phyloP scores from a whole-genome alignment of 2,113 vertebrate species.

The Eclectus roratus region DNA sequence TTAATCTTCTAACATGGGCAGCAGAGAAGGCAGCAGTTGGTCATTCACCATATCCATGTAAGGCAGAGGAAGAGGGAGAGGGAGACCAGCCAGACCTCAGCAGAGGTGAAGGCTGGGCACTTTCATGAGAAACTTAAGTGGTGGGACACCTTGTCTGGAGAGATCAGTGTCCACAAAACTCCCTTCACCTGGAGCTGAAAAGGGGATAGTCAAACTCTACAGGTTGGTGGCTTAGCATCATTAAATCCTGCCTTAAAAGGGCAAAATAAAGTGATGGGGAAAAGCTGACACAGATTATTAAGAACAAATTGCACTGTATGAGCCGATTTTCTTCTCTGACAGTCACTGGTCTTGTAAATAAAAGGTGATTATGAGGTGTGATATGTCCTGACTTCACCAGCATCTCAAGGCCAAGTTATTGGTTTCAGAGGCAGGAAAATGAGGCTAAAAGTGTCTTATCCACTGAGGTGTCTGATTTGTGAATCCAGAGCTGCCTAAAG shows the following conservation, averaged over 20 bases:
- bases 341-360: fast-evolving
- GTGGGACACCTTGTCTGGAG: background rate
- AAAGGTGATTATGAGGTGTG: background rate
- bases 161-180: fast-evolving
- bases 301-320: background rate
- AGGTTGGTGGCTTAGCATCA: background rate
- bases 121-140: background rate
- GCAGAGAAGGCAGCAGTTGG: background rate
- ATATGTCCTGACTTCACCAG: background rate
- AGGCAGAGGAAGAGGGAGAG: background rate
- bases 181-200: background rate
- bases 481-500: background rate
- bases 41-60: fast-evolving
- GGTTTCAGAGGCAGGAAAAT: background rate
- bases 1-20: fast-evolving
- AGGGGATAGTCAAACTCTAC: background rate
- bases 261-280: background rate
- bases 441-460: background rate
- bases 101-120: fast-evolving
- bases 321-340: background rate
- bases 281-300: background rate
- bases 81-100: background rate
- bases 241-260: background rate
- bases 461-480: background rate
- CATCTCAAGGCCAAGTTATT: background rate